A percentile compares a stretch with the other conserved stretches of the same genome.
phyloP scores from a whole-genome alignment of 2,797 vertebrate species.

The Aeoliscus strigatus region DNA sequence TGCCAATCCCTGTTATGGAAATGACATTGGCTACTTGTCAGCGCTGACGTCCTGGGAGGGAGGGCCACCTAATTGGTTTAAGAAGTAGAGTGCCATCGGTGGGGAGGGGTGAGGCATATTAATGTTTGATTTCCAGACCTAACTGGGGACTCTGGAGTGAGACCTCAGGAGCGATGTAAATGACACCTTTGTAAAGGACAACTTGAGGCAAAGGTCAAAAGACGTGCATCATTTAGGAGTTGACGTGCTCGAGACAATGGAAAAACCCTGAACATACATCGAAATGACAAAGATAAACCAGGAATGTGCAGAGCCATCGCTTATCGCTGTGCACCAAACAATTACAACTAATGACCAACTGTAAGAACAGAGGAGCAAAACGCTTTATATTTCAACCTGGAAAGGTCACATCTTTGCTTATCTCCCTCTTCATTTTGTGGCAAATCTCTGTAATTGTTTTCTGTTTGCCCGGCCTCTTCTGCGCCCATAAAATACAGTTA shows the following conservation, averaged over 20 bases:
- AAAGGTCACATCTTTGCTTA: conserved; percentile 40
- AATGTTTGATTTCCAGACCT: no score
- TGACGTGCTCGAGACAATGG: no score
- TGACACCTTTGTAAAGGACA: conserved; percentile 17
- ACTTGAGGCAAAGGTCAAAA: conserved; percentile 9
- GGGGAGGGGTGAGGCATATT: conserved; percentile 37
- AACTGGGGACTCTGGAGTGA: no score
- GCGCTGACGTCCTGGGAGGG: conserved; percentile 44
- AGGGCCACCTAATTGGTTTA: conserved; percentile 60
- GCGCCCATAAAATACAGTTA: conserved; percentile 24
- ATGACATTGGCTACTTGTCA: conserved; percentile 65
- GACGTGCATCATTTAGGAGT: background rate
- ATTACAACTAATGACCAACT: background rate
- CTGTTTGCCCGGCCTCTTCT: no score
- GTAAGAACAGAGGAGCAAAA: background rate
- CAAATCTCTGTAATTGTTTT: conserved; percentile 38
- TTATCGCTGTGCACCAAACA: no score
- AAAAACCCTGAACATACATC: no score
- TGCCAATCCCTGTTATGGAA: conserved; percentile 62
- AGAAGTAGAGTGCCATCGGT: conserved; percentile 49
- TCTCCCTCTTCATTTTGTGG: conserved; percentile 28
- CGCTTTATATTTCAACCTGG: conserved; percentile 30
- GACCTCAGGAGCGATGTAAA: no score
- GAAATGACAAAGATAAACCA: no score
- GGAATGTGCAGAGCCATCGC: no score